Evolutionary conservation across 2,888 invertebrate species (phyloP), one percentile per base, ranked within the genome.

Genomic region (Phalera bucephala): DNA sequence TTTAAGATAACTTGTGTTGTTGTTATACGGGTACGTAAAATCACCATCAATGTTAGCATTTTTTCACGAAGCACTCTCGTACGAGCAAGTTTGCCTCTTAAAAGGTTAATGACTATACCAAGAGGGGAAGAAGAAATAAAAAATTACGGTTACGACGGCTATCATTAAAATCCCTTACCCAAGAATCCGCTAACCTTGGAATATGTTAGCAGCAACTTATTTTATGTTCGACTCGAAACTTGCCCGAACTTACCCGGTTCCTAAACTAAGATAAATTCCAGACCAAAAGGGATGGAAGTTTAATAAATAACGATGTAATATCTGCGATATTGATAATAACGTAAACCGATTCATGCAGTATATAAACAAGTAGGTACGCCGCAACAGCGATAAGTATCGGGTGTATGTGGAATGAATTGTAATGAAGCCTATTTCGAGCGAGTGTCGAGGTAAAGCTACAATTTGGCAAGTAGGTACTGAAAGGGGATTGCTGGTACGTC

Each of bases 331-430:
- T 42, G 57, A 57, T 53, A 47, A 51, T 53, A 47, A 50, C 42
- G 36, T 51, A 47, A 52, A 47, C 39, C 58, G 47, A 52, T 59
- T 52, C 37, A 43, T 48, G 47, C 49, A 58, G 52, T 62, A 60
- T 56, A 53, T 60, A 60, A 67, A 66, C 65, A 56, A 57, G 47
- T 58, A 54, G 42, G 45, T 55, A 56, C 48, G 45, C 52, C 51
- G 52, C 55, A 53, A 44, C 49, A 45, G 51, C 57, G 69, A 63
- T 63, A 64, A 65, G 65, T 63, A 64, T 59, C 60, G 56, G 41
- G 52, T 52, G 59, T 64, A 56, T 64, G 68, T 51, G 67, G 59
- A 66, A 64, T 69, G 69, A 73, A 72, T 74, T 71, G 61, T 72
- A 68, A 72, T 72, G 66, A 59, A 45, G 47, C 45, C 48, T 53